Conservation (phyloP, 2,113 vertebrate species). For the Corythoichthys intestinalis region DNA sequence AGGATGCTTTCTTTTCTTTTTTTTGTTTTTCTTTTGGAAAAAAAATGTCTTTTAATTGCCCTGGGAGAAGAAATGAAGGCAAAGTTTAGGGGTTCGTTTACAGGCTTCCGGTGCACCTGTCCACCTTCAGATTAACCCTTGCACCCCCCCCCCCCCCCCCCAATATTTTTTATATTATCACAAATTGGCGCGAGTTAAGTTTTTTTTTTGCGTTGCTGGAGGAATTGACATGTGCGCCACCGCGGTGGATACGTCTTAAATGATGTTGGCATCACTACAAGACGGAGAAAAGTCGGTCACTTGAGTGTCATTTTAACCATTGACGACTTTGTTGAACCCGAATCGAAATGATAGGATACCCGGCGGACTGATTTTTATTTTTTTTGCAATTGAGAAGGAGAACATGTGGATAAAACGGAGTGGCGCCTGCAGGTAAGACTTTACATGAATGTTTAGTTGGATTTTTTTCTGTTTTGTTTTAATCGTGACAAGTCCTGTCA, state of each 20-base stretch:
- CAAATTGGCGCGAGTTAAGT: slow-evolving; percentile 28
- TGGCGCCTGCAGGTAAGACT: slow-evolving; percentile 74
- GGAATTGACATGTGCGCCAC: slow-evolving; percentile 58
- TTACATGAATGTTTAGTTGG: neutral
- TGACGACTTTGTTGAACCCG: slow-evolving; percentile 64
- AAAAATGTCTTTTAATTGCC: neutral
- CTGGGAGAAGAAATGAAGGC: slow-evolving; percentile 37
- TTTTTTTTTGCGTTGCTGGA: slow-evolving; percentile 19
- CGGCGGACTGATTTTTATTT: slow-evolving; percentile 63
- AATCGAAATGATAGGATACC: slow-evolving; percentile 71
- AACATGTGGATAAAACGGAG: slow-evolving; percentile 79
- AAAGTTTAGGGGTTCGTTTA: slow-evolving; percentile 69
- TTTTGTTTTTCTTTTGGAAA: neutral
- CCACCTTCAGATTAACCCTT: slow-evolving; percentile 4
- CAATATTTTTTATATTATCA: neutral
- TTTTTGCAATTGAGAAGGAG: slow-evolving; percentile 49
- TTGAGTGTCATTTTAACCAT: slow-evolving; percentile 56
- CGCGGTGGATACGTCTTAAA: slow-evolving; percentile 57
- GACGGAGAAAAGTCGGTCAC: slow-evolving; percentile 72
- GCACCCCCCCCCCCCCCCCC: neutral
- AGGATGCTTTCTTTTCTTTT: neutral
- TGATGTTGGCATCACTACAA: slow-evolving; percentile 63
- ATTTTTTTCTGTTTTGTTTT: neutral
- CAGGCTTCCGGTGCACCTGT: slow-evolving; percentile 54
- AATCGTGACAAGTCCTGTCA: neutral